These are phyloP conservation scores for Diachrysia chrysitis DNA, from an alignment of 2,888 invertebrate genomes.

Conservation along the genomic window DNA sequence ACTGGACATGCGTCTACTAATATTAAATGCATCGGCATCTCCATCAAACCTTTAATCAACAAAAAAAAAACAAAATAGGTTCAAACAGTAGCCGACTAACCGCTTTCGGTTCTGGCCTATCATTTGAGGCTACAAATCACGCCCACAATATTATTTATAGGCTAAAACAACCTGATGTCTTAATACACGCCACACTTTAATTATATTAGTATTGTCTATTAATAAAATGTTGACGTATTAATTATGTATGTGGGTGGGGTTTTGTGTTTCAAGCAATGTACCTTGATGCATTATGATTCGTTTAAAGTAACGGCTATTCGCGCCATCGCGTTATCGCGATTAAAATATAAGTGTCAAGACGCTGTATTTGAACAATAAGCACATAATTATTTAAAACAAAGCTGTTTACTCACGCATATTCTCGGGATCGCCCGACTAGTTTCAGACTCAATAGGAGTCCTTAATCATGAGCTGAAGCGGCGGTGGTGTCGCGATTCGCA, in stretches of 20 bases:
- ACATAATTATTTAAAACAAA: too few relatives aligned
- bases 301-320: too few relatives aligned
- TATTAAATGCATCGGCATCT: not conserved
- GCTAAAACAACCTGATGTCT: conserved; percentile 48
- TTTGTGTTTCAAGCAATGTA: conserved; percentile 28
- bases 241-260: conserved; percentile 59
- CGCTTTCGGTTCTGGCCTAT: conserved; percentile 42
- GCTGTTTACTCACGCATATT: too few relatives aligned
- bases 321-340: too few relatives aligned
- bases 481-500: too few relatives aligned
- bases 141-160: conserved; percentile 57
- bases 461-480: too few relatives aligned
- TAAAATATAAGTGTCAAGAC: too few relatives aligned
- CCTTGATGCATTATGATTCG: too few relatives aligned
- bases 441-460: too few relatives aligned
- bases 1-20: not conserved
- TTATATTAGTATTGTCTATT: conserved; percentile 68
- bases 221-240: conserved; percentile 71
- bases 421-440: too few relatives aligned
- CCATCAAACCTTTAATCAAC: conserved; percentile 12
- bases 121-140: conserved; percentile 60
- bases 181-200: conserved; percentile 62
- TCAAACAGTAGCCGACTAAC: conserved; percentile 54
- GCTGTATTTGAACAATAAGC: too few relatives aligned
- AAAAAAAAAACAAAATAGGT: conserved; percentile 16